Conservation (phyloP, 2,113 vertebrate species). For the Narcine bancroftii region DNA sequence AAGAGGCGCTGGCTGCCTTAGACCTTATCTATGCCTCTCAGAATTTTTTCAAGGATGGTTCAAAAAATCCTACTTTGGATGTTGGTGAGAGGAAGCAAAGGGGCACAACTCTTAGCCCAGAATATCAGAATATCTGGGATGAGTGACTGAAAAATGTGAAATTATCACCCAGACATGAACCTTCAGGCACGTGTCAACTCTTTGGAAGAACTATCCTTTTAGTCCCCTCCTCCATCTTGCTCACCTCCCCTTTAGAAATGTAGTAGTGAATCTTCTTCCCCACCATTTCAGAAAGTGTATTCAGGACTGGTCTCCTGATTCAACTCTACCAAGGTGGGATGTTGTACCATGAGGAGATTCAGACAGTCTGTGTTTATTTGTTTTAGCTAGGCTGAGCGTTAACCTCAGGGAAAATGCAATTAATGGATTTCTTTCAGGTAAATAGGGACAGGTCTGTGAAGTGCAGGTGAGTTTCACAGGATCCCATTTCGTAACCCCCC, state of each 20-base stretch:
- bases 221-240: background rate
- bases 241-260: background rate
- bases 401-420: background rate
- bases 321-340: background rate
- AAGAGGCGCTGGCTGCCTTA: too few relatives aligned
- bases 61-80: background rate
- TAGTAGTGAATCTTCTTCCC: background rate
- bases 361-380: constrained; percentile 6
- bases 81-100: background rate
- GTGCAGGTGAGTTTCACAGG: background rate
- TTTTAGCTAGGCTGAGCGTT: background rate
- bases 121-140: too few relatives aligned
- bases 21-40: too few relatives aligned
- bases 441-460: background rate
- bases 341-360: background rate
- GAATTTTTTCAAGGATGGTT: too few relatives aligned
- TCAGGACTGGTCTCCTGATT: background rate
- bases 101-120: background rate
- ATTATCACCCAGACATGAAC: background rate
- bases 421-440: constrained; percentile 26
- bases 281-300: background rate
- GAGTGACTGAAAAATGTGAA: background rate
- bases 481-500: background rate
- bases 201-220: background rate
- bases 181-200: too few relatives aligned